These are phyloP conservation scores for Alaudala cheleensis DNA, from an alignment of 2,113 vertebrate species.

Conservation along the genomic window DNA sequence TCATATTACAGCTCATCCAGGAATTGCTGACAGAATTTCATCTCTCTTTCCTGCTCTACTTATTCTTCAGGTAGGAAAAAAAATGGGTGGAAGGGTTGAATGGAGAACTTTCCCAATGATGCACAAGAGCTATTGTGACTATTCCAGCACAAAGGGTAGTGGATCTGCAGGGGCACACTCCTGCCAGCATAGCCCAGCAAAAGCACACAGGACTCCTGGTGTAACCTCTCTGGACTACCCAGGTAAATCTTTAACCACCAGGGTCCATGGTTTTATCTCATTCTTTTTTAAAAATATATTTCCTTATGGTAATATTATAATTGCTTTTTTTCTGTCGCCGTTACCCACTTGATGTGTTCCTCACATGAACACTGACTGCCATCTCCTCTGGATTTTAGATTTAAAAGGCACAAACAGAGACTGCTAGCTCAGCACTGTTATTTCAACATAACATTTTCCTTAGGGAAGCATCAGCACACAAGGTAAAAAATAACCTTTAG, in stretches of 20 bases:
- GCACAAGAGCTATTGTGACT: background rate
- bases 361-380: background rate
- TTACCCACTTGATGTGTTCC: background rate
- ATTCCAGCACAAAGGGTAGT: background rate
- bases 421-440: background rate
- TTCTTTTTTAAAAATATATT: background rate
- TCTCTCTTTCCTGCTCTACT: background rate
- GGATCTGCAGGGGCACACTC: background rate
- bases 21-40: background rate
- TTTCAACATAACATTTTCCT: background rate
- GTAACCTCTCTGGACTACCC: background rate
- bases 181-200: background rate
- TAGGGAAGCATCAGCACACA: background rate
- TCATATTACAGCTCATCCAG: background rate
- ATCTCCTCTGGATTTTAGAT: background rate
- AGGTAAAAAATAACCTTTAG: background rate
- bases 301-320: background rate
- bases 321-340: rapidly evolving
- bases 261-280: background rate
- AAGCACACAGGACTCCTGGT: background rate
- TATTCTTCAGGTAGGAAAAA: background rate
- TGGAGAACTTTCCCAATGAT: background rate
- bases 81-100: background rate
- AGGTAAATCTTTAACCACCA: background rate
- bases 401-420: background rate